Base-by-base conservation (phyloP, 2,888 invertebrate genomes). In the Agonopterix arenella region DNA sequence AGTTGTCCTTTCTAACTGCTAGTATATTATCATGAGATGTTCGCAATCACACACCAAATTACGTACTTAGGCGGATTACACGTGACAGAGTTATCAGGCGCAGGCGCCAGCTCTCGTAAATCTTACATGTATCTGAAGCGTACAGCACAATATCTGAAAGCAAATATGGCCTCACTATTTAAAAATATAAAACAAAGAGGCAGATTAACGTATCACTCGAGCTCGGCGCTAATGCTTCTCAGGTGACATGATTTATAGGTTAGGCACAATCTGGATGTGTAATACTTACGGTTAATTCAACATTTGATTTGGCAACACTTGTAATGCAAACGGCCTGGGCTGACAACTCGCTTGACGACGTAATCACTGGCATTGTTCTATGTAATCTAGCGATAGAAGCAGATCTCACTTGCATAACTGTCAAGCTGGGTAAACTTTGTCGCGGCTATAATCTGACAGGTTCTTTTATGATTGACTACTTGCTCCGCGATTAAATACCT, bases 161-260 rank as follows among this genome's bases (percentile, higher is more conserved):
- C 81, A 89, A 89, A 89, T 86, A 88, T 84, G 84, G 80, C 79
- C 79, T 78, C 79, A 85, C 86, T 84, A 85, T 89, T 84, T 84
- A 85, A 85, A 84, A 86, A 84, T 83, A 84, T 73, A 83, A 85
- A 86, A 86, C 84, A 86, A 84, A 86, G 85, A 86, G 66, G 70
- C 75, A 75, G 88, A 88, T 88, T 88, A 86, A 84, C 72, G 85
- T 81, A 86, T 88, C 89, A 86, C 80, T 75, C 72, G 66, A 56
- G 70, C 72, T 59, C 66, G 65, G 67, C 67, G 73, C 64, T 85
- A 83, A 84, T 78, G 70, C 83, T 5, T 28, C 28, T 56, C 59
- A 64, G 51, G 52, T 83, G 86, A 85, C 88, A 80, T 84, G 81
- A 84, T 84, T 84, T 86, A 80, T 79, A 76, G 68, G 62, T 63